Conservation (phyloP, 2,113 vertebrate genomes). For the Anhinga anhinga region DNA sequence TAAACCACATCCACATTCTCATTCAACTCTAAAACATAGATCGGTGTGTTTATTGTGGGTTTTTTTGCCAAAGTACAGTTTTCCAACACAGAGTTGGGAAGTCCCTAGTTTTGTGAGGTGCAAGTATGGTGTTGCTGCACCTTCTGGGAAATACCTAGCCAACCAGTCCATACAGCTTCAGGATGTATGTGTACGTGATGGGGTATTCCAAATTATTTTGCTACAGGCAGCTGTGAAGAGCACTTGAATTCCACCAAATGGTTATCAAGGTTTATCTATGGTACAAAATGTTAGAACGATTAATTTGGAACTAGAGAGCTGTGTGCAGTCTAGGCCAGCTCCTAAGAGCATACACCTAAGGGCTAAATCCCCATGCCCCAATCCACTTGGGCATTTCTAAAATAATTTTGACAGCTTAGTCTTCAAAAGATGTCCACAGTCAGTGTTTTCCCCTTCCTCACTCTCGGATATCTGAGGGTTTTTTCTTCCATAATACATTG, state of each 20-base stretch:
- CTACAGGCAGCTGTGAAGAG: background rate
- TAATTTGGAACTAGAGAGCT: background rate
- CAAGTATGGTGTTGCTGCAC: background rate
- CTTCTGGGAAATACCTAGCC: background rate
- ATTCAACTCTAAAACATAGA: background rate
- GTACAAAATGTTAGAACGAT: background rate
- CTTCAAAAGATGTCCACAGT: background rate
- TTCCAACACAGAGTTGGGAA: background rate
- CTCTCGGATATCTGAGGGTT: background rate
- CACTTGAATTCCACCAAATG: background rate
- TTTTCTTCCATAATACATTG: background rate
- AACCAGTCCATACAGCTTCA: background rate
- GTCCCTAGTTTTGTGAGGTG: background rate
- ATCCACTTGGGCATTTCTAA: background rate
- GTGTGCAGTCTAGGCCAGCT: background rate
- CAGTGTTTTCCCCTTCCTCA: background rate
- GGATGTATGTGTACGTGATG: accelerated
- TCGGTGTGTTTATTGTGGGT: background rate
- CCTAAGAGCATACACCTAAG: background rate
- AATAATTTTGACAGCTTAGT: background rate
- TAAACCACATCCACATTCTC: background rate
- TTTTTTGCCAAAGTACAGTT: background rate
- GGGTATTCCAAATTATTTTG: background rate
- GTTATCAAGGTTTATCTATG: background rate
- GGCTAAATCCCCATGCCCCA: background rate